A percentile compares a stretch with the other conserved stretches of the same genome.
Conservation (phyloP, 2,797 vertebrate species). For the Toxotes lorentzi region DNA sequence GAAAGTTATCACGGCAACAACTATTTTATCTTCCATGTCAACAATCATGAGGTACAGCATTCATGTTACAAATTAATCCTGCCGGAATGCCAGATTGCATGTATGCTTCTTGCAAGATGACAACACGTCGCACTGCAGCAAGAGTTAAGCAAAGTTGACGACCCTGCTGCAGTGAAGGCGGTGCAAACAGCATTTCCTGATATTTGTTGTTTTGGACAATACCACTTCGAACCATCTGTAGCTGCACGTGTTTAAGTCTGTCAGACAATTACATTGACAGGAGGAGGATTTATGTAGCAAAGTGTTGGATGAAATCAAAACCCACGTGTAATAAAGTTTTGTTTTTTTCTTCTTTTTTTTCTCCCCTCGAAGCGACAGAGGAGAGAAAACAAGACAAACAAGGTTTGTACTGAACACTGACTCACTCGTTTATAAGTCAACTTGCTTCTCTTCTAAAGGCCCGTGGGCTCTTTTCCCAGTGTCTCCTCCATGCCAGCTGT, state of each 20-base stretch:
- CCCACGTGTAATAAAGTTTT: conserved; percentile 24
- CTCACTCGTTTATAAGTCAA: conserved; percentile 45
- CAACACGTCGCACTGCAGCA: not conserved
- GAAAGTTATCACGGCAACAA: not conserved
- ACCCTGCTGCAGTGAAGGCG: too few relatives aligned
- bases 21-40: too few relatives aligned
- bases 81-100: too few relatives aligned
- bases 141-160: not conserved
- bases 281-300: conserved; percentile 27
- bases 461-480: conserved; percentile 58
- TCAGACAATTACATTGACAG: conserved; percentile 5
- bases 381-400: conserved; percentile 43
- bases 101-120: not conserved
- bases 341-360: not conserved
- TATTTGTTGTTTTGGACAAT: not conserved
- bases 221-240: not conserved
- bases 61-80: too few relatives aligned
- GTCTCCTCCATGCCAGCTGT: conserved; percentile 54
- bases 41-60: too few relatives aligned
- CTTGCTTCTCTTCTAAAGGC: conserved; percentile 54
- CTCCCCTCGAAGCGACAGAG: conserved; percentile 11
- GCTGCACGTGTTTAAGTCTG: conserved; percentile 5
- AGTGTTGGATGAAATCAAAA: conserved; percentile 41
- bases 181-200: too few relatives aligned
- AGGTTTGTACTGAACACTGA: conserved; percentile 35